Evolutionary conservation across 1,140 invertebrate species (phyloP).

Genomic region (Brachionus plicatilis): DNA sequence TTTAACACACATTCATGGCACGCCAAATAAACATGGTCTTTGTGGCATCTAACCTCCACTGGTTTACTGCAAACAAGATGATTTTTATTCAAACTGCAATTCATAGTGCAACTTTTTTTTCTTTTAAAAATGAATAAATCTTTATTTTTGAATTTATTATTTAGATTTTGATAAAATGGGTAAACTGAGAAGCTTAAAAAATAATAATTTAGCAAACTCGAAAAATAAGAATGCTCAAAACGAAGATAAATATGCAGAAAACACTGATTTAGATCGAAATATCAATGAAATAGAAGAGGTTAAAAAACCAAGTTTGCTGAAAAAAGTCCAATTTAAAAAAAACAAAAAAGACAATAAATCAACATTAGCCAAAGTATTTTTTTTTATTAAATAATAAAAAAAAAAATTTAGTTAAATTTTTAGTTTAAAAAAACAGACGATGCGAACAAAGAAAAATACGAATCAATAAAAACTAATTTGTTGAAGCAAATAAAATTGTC

Average conservation of each 20-base stretch:
- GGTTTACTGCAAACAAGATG: conserved; percentile 4
- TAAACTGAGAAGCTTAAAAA: neutral
- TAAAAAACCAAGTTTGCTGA: neutral
- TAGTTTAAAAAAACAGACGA: conserved; percentile 4
- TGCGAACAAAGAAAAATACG: conserved; percentile 12
- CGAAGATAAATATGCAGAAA: neutral
- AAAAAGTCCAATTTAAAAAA: conserved; percentile 22
- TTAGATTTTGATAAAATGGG: neutral
- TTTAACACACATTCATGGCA: neutral
- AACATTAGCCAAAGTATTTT: neutral
- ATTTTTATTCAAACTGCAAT: conserved; percentile 12
- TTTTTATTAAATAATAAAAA: neutral
- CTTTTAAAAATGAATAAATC: neutral
- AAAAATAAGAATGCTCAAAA: neutral
- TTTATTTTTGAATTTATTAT: neutral
- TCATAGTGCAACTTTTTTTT: neutral
- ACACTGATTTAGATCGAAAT: neutral
- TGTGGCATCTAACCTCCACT: neutral
- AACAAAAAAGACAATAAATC: neutral
- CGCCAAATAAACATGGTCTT: neutral
- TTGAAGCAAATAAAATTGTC: conserved; percentile 35
- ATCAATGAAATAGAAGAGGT: neutral
- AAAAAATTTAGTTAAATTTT: neutral
- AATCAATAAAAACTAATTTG: conserved; percentile 27
- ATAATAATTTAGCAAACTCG: conserved; percentile 5